Conservation (phyloP, 2,113 vertebrate species). For the Coptodon rendalli region DNA sequence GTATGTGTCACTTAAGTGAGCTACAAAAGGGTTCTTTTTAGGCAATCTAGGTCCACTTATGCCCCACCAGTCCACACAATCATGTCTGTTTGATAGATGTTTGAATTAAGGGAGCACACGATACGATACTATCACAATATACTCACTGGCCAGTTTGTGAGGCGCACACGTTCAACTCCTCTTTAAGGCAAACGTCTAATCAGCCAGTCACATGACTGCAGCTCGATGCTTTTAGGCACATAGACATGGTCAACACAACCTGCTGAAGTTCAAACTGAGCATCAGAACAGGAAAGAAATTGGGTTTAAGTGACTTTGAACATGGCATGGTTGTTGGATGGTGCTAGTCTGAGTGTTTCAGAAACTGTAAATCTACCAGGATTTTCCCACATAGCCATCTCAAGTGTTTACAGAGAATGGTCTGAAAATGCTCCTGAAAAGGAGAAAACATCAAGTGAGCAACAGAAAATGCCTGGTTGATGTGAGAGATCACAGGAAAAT, state of each 20-base stretch:
- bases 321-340: background rate
- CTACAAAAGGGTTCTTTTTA: background rate
- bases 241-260: background rate
- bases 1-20: background rate
- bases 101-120: background rate
- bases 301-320: background rate
- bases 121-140: background rate
- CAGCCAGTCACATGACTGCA: background rate
- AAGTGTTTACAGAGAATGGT: background rate
- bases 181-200: background rate
- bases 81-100: background rate
- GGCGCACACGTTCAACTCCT: background rate
- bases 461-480: background rate
- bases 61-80: background rate
- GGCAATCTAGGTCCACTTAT: background rate
- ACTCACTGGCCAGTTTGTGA: background rate
- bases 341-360: background rate
- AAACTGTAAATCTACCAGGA: background rate
- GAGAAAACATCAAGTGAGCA: background rate
- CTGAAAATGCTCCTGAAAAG: background rate
- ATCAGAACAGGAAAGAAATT: background rate
- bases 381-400: background rate
- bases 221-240: background rate
- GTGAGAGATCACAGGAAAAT: background rate
- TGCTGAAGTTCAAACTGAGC: background rate